These are phyloP conservation scores for Rhyacichthys aspro DNA, from an alignment of 2,797 vertebrate genomes.

Conservation along the genomic window DNA sequence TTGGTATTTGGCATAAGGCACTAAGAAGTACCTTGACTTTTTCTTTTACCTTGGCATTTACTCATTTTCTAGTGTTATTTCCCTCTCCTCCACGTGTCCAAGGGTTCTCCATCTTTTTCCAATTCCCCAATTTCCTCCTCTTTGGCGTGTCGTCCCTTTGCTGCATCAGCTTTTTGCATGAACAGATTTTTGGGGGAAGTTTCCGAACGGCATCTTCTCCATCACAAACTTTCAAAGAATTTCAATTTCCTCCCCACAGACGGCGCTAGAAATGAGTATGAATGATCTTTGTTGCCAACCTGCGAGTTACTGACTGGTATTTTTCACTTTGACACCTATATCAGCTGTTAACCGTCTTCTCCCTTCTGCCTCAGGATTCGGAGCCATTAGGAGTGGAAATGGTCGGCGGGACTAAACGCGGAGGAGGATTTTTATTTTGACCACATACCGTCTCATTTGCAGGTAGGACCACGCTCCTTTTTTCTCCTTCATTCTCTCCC, in stretches of 20 bases:
- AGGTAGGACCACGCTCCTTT: slow-evolving; percentile 19
- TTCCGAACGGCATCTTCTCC: neutral
- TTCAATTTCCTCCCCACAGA: slow-evolving; percentile 37
- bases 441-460: slow-evolving; percentile 29
- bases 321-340: slow-evolving; percentile 14
- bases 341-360: slow-evolving; percentile 6
- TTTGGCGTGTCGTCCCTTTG: neutral
- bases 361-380: slow-evolving; percentile 20
- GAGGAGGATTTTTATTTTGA: slow-evolving; percentile 10
- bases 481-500: slow-evolving; percentile 15
- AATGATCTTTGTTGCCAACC: slow-evolving; percentile 29
- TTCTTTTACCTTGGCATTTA: neutral
- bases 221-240: slow-evolving; percentile 48
- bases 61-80: neutral
- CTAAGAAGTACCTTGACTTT: neutral
- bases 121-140: neutral
- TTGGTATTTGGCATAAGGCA: too few species aligned
- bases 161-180: slow-evolving; percentile 23
- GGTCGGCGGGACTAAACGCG: neutral
- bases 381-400: slow-evolving; percentile 5
- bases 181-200: slow-evolving; percentile 13
- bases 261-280: neutral
- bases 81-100: neutral
- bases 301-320: slow-evolving; percentile 10
- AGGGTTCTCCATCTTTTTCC: neutral